Evolutionary conservation across 2,888 invertebrate genomes (phyloP), one percentile per base, ranked within the genome.

Genomic region (Xestoiulus laeticollis): DNA sequence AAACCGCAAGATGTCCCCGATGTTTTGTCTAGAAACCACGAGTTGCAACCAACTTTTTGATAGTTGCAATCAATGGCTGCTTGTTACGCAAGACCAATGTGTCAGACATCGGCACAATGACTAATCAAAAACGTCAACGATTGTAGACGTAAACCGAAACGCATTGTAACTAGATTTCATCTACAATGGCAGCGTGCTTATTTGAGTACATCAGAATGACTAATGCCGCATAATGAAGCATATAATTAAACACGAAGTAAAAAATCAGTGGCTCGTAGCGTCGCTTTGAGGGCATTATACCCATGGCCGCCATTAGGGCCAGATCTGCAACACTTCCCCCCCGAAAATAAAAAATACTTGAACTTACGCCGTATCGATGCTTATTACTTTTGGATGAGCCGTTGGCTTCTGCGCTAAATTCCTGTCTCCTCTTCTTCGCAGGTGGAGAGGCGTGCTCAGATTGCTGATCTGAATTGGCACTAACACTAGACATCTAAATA

Each of bases 401-500:
- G 87, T 87, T 87, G 32, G 68, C 78, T 87, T 87, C 87, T 32
- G 53, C 68, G 38, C 32, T 53, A 16, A 87, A 30, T 87, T 88
- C 88, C 26, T 78, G 85, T 85, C 85, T 88, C 87, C 88, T 88
- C 87, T 88, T 88, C 86, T 88, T 88, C 33, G 85, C 38, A 38
- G 88, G 88, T 26, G 88, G 88, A 87, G 88, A 85, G 85, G 83
- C 83, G 88, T 88, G 88, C 48, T 43, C 59, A 53, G 87, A 48
- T 43, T 87, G 68, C 30, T 48, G 84, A 85, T 88, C 88, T 43
- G 88, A 85, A 84, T 87, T 87, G 32, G 87, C 87, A 87, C 43
- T 88, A 68, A 82, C 87, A 87, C 88, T 88, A 88, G 88, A 88
- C 88, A 88, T 88, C 88, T 88, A 88, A 88, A 83, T 48, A 48